A percentile compares a stretch with the other conserved stretches of the same genome.
These are phyloP conservation scores for Hypomecis atomaria DNA, from an alignment of 2,888 invertebrate species.

Conservation along the genomic window DNA sequence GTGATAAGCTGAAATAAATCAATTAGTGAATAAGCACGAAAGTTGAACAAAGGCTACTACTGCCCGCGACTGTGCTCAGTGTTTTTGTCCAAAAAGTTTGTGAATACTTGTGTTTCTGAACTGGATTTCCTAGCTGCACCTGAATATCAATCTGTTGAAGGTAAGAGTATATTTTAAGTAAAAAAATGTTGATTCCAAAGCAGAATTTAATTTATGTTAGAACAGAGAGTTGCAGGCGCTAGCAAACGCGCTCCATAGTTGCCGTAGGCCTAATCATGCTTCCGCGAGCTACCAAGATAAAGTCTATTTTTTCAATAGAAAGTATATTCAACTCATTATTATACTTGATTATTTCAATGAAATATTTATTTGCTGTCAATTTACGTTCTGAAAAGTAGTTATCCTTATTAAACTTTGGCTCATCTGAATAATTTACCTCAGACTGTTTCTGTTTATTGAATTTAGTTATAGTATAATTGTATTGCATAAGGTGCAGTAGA, in stretches of 20 bases:
- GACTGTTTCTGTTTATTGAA: too few relatives aligned
- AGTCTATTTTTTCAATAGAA: neutral
- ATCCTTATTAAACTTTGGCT: too few relatives aligned
- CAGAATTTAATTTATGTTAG: slow-evolving; percentile 43
- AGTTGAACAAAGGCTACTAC: slow-evolving; percentile 7
- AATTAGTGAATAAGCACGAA: neutral
- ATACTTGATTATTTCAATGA: neutral
- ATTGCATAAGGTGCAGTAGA: too few relatives aligned
- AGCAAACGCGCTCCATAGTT: slow-evolving; percentile 42
- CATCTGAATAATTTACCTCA: too few relatives aligned
- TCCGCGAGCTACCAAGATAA: slow-evolving; percentile 9
- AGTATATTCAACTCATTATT: neutral
- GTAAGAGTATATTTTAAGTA: slow-evolving; percentile 53
- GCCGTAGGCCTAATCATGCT: slow-evolving; percentile 33
- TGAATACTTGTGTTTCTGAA: slow-evolving; percentile 55
- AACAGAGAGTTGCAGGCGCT: slow-evolving; percentile 24
- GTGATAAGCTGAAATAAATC: neutral
- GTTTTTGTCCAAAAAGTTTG: slow-evolving; percentile 55
- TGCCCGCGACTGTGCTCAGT: slow-evolving; percentile 41
- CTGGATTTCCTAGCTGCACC: slow-evolving; percentile 71
- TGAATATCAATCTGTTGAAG: slow-evolving; percentile 67
- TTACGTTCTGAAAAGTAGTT: too few relatives aligned
- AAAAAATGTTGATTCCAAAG: slow-evolving; percentile 29
- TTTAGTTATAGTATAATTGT: too few relatives aligned
- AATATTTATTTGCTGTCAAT: neutral